phyloP scores from a whole-genome alignment of 2,113 vertebrate species.

The Oncorhynchus mykiss region DNA sequence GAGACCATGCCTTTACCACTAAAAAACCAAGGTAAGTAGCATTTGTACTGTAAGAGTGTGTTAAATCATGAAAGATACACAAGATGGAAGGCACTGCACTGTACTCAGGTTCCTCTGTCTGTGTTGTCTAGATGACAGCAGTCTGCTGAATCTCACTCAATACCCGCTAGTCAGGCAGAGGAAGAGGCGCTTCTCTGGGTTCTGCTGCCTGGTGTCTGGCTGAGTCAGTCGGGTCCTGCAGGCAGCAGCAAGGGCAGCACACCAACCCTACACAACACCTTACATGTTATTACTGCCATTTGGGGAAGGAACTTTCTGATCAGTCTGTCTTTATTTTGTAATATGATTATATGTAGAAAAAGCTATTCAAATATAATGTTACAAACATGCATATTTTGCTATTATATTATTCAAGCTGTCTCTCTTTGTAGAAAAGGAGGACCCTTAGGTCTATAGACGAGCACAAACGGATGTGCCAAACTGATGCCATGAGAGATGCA shows the following conservation, averaged over 20 bases:
- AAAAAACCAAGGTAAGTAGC: conserved; percentile 90
- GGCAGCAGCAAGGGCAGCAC: conserved; percentile 32
- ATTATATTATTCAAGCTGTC: neutral
- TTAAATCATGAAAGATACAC: too few relatives aligned
- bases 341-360: conserved; percentile 21
- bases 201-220: conserved; percentile 93
- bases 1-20: conserved; percentile 97
- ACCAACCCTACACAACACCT: neutral
- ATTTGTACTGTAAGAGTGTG: neutral
- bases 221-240: conserved; percentile 60
- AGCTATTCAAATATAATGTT: conserved; percentile 20
- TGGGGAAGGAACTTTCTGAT: conserved; percentile 35
- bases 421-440: conserved; percentile 3
- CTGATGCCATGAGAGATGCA: conserved; percentile 5
- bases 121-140: conserved; percentile 88
- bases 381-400: conserved; percentile 11
- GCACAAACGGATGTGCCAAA: conserved; percentile 15
- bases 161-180: conserved; percentile 86
- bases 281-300: conserved; percentile 39
- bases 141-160: conserved; percentile 91
- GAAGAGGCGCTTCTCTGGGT: conserved; percentile 93
- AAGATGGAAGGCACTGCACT: too few relatives aligned
- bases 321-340: conserved; percentile 49
- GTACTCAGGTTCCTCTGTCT: neutral
- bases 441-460: neutral